Base-by-base conservation (phyloP, 2,888 invertebrate genomes). In the Agrotis puta region DNA sequence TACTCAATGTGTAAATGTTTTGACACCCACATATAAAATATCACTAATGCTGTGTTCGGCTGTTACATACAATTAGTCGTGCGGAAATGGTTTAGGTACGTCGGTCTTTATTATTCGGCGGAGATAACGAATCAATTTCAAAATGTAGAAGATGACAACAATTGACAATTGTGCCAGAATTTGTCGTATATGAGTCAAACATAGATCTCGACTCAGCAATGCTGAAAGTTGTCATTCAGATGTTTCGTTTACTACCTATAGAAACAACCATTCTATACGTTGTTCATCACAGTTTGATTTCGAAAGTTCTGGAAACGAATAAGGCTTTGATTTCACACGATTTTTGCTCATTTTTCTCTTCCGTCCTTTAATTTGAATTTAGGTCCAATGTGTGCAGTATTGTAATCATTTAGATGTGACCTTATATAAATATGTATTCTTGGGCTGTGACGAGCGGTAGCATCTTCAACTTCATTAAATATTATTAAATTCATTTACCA, bases 311-410 rank as follows among this genome's bases (percentile, higher is more conserved):
- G 59, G 53, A 67, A 64, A 69, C 27, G 18, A 53, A 57, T 45
- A 58, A 70, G 39, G 14, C 45, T 63, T 62, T 81, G 39, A 71
- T 75, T 82, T 81, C 48, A 84, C 51, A 66, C n/a, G 64, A 83
- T 88, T 90, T 79, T 93, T 92, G 94, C 94, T 94, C 94, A 94
- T 91, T 92, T 94, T 86, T 92, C 79, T 79, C 73, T 89, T 92
- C 94, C 94, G 94, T 94, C 94, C 94, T 90, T 92, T 88, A 85
- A 85, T 91, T 93, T 90, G 74, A 79, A 81, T 79, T 67, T 80
- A 86, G 76, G 79, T 85, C 77, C 79, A 79, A 67, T 77, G 70
- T 72, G 64, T 61, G 70, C 72, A 77, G 27, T 64, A 70, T n/a
- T 58, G 45, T 72, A 86, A 86, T 87, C 65, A 79, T 85, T 87